phyloP scores from a whole-genome alignment of 2,113 vertebrate genomes.

The Otolemur garnettii region DNA sequence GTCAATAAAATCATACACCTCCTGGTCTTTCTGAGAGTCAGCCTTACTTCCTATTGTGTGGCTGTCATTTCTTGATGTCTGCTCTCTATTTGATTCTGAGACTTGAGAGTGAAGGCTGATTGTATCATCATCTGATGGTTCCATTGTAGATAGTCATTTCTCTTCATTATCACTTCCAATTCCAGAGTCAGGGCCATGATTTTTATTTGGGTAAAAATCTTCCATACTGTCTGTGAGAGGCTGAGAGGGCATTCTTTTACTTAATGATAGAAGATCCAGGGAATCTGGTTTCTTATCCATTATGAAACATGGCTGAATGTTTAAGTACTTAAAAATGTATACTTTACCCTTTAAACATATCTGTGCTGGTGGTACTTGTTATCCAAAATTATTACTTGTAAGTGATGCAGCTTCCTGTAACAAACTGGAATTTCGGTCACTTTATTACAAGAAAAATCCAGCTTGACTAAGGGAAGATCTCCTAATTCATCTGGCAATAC shows the following conservation, averaged over 20 bases:
- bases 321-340: slow-evolving; percentile 99
- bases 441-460: slow-evolving; percentile 99
- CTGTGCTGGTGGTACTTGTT: slow-evolving; percentile 98
- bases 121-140: slow-evolving; percentile 99
- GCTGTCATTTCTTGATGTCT: slow-evolving; percentile 90
- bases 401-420: slow-evolving; percentile 95
- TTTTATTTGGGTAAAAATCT: slow-evolving; percentile 98
- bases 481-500: slow-evolving; percentile 96
- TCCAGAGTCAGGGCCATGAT: slow-evolving; percentile 98
- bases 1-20: slow-evolving; percentile 96
- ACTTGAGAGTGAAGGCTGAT: slow-evolving; percentile 99
- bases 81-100: slow-evolving; percentile 95
- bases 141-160: slow-evolving; percentile 97
- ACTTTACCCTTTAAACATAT: slow-evolving; percentile 99
- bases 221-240: slow-evolving; percentile 99
- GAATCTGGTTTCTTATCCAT: slow-evolving; percentile 98
- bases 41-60: slow-evolving; percentile 92
- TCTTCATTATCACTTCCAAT: slow-evolving; percentile 99
- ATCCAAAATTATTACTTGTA: slow-evolving; percentile 97
- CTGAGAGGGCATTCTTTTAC: slow-evolving; percentile 95
- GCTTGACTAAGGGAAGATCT: slow-evolving; percentile 95
- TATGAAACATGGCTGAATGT: slow-evolving; percentile 95
- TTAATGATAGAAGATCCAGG: slow-evolving; percentile 95
- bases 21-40: slow-evolving; percentile 97
- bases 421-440: slow-evolving; percentile 96